Evolutionary conservation across 2,113 vertebrate species (phyloP).

Genomic region (Azemiops feae): DNA sequence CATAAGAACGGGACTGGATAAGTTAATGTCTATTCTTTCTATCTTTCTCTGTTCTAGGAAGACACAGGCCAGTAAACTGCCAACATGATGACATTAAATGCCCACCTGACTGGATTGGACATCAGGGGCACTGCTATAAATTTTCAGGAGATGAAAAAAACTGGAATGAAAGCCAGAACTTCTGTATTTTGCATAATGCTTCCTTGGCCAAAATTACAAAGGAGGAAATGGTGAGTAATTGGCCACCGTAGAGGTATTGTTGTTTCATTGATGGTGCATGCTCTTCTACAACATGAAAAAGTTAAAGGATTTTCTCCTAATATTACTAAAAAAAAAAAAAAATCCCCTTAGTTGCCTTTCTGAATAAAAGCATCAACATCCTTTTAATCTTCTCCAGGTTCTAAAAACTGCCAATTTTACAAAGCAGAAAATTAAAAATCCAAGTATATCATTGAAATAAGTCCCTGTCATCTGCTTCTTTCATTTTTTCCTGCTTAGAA

Average conservation of each 20-base stretch:
- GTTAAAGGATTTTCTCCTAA: neutral
- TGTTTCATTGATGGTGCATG: neutral
- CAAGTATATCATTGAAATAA: too few species aligned
- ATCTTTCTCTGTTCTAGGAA: neutral
- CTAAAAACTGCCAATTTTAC: too few species aligned
- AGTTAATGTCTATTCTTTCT: neutral
- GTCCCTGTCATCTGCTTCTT: too few species aligned
- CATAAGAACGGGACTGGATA: neutral
- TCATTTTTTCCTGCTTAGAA: too few species aligned
- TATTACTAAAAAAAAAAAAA: neutral
- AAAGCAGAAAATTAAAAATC: too few species aligned
- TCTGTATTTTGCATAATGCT: neutral
- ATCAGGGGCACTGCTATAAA: neutral
- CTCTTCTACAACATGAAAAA: neutral
- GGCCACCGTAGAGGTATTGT: neutral
- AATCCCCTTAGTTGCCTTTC: too few species aligned
- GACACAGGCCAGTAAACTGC: fast-evolving
- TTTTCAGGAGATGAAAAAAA: neutral
- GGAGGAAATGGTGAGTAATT: neutral
- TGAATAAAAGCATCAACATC: too few species aligned
- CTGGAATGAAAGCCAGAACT: neutral
- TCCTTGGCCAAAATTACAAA: neutral
- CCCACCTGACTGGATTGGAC: neutral
- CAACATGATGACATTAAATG: neutral
- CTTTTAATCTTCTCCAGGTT: too few species aligned